phyloP scores from a whole-genome alignment of 1,140 invertebrate species.

The Pentalonia nigronervosa region DNA sequence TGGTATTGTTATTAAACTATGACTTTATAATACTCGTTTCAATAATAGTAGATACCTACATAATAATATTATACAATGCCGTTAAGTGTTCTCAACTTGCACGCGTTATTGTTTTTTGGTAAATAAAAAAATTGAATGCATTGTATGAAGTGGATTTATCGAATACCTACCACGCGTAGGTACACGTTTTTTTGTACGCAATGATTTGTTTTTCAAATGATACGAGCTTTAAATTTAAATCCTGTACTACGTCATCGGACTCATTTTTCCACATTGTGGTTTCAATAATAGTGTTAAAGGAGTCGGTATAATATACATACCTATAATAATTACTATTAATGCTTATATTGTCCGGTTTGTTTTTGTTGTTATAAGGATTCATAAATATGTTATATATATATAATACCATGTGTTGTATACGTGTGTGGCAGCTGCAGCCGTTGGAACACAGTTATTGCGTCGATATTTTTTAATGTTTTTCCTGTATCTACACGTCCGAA shows the following conservation, averaged over 20 bases:
- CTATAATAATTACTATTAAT: constrained; percentile 17
- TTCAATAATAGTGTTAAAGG: not conserved
- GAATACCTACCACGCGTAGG: not conserved
- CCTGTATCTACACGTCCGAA: not conserved
- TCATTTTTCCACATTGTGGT: not conserved
- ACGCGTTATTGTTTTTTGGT: not conserved
- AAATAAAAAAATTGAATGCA: not conserved
- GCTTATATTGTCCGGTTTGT: not conserved
- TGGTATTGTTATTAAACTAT: not conserved
- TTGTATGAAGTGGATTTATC: not conserved
- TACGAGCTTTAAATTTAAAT: not conserved
- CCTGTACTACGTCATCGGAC: not conserved
- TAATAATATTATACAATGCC: not conserved
- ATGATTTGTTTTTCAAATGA: not conserved
- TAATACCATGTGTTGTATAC: not conserved
- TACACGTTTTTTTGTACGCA: not conserved
- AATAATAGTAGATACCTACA: not conserved
- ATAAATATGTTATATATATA: not conserved
- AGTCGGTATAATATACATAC: not conserved
- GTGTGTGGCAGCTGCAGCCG: not conserved
- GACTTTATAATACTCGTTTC: not conserved
- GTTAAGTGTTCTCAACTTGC: not conserved
- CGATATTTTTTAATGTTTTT: not conserved
- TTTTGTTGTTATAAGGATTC: not conserved
- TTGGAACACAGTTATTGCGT: not conserved